A percentile compares a stretch with the other conserved stretches of the same genome.
Evolutionary conservation across 2,888 invertebrate genomes (phyloP).

Genomic region (Allygus modestus): DNA sequence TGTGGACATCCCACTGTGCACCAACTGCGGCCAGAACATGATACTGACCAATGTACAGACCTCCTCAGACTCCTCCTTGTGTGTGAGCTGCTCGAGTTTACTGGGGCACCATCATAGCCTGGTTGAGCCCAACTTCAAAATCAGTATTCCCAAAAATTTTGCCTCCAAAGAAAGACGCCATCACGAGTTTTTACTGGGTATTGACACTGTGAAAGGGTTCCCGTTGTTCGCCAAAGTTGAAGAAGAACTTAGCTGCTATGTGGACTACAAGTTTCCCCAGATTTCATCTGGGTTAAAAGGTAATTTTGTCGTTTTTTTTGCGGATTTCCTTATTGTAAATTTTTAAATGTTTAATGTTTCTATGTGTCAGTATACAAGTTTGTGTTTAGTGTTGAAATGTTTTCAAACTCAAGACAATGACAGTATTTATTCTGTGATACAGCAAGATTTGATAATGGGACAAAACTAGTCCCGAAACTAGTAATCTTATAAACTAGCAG

Average conservation of each 20-base stretch:
- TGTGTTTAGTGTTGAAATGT: too few species aligned
- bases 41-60: background rate
- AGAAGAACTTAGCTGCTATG: constrained; percentile 56
- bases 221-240: constrained; percentile 30
- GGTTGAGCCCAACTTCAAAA: background rate
- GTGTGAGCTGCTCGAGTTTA: constrained; percentile 12
- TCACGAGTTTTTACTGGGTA: constrained; percentile 57
- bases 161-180: constrained; percentile 17
- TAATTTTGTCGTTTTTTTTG: background rate
- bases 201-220: constrained; percentile 43
- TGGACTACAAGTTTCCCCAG: constrained; percentile 62
- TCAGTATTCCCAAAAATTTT: constrained; percentile 36
- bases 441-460: too few species aligned
- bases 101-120: constrained; percentile 6
- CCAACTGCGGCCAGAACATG: constrained; percentile 42
- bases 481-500: too few species aligned
- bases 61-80: background rate
- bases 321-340: too few species aligned
- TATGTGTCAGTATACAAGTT: too few species aligned
- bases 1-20: constrained; percentile 16
- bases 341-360: too few species aligned
- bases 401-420: too few species aligned
- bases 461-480: too few species aligned
- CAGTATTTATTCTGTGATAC: background rate
- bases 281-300: constrained; percentile 24